phyloP scores from a whole-genome alignment of 2,797 vertebrate species.

The Hemitrygon akajei region DNA sequence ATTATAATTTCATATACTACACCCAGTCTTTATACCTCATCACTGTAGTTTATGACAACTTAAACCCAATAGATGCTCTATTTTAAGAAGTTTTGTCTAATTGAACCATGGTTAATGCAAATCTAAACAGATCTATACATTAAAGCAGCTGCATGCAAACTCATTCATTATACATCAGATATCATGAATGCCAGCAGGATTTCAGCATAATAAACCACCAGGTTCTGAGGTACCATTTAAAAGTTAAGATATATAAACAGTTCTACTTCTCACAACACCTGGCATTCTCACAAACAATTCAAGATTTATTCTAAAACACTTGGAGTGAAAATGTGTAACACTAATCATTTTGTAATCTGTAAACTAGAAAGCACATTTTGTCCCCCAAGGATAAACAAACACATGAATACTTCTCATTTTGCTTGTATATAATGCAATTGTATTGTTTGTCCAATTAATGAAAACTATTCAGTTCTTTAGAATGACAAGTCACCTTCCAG shows the following conservation, averaged over 20 bases:
- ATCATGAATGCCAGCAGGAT: not conserved
- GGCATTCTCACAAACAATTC: not conserved
- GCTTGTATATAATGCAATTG: not conserved
- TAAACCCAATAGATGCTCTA: not conserved
- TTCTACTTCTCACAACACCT: not conserved
- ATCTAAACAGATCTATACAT: not conserved
- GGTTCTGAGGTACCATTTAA: not conserved
- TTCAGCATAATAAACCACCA: not conserved
- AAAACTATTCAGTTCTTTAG: not conserved
- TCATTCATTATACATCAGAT: conserved; percentile 6
- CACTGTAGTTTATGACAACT: not conserved
- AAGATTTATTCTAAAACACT: not conserved
- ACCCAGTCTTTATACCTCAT: conserved; percentile 6
- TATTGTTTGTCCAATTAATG: not conserved
- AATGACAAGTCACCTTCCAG: not conserved
- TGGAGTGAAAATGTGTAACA: not conserved
- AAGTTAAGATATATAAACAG: not conserved
- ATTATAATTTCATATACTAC: not conserved
- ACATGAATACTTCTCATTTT: not conserved
- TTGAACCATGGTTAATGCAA: not conserved
- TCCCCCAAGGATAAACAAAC: not conserved
- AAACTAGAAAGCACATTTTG: not conserved
- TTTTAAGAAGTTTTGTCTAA: not conserved
- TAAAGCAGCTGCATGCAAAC: not conserved
- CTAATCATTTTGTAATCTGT: not conserved